Percentiles rank a stretch among this genome's conserved stretches.
Evolutionary conservation across 2,888 invertebrate genomes (phyloP).

Genomic region (Phalangium opilio): DNA sequence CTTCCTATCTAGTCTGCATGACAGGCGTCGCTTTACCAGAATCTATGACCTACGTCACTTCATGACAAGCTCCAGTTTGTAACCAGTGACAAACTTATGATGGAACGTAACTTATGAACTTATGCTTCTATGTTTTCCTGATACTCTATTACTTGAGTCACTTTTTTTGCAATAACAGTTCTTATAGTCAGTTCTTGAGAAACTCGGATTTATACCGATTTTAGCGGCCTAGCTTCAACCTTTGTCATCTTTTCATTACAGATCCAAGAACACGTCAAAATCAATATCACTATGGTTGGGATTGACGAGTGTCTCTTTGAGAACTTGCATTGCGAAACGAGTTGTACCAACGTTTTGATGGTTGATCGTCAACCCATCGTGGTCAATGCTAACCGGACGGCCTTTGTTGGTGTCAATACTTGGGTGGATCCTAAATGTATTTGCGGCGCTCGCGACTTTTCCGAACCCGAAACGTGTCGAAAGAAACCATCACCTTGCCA

Average conservation of each 20-base stretch:
- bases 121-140: too few relatives aligned
- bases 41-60: too few relatives aligned
- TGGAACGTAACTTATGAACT: too few relatives aligned
- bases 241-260: constrained; percentile 29
- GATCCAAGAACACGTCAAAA: constrained; percentile 84
- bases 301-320: constrained; percentile 92
- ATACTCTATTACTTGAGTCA: too few relatives aligned
- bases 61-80: too few relatives aligned
- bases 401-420: constrained; percentile 86
- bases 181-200: too few relatives aligned
- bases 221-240: too few relatives aligned
- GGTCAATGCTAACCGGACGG: constrained; percentile 94
- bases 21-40: too few relatives aligned
- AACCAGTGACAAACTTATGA: too few relatives aligned
- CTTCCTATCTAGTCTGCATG: too few relatives aligned
- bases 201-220: too few relatives aligned
- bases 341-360: constrained; percentile 81
- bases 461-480: constrained; percentile 57
- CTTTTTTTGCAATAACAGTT: too few relatives aligned
- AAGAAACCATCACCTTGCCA: constrained; percentile 61
- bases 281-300: constrained; percentile 93
- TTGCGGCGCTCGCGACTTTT: constrained; percentile 83
- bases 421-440: constrained; percentile 83
- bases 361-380: constrained; percentile 40
- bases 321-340: constrained; percentile 87